Evolutionary conservation across 2,888 invertebrate species (phyloP).

Genomic region (Osmoderma eremita): DNA sequence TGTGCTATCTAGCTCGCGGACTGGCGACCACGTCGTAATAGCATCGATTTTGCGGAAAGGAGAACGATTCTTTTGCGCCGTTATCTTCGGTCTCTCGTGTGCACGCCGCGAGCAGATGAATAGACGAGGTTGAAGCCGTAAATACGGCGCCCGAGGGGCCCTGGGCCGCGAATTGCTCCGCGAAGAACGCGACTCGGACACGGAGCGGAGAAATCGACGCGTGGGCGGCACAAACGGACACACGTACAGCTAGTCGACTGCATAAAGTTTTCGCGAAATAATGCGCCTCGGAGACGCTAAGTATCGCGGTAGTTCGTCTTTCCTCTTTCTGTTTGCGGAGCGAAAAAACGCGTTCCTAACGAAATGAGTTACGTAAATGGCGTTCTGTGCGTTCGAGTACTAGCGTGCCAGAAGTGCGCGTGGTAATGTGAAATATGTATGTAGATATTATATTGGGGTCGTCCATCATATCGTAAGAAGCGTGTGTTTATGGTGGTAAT

Average conservation of each 20-base stretch:
- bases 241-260: constrained; percentile 19
- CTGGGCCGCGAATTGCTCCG: constrained; percentile 18
- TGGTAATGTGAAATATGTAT: constrained; percentile 13
- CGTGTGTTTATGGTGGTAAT: background rate
- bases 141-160: constrained; percentile 20
- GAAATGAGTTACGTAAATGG: constrained; percentile 7
- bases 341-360: background rate
- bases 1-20: too few relatives aligned
- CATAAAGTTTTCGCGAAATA: constrained; percentile 30
- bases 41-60: constrained; percentile 22
- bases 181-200: constrained; percentile 14
- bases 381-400: constrained; percentile 4
- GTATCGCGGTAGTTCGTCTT: constrained; percentile 16
- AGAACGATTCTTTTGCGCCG: constrained; percentile 13
- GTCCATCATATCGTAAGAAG: constrained; percentile 1
- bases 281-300: constrained; percentile 21
- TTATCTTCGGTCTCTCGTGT: constrained; percentile 24
- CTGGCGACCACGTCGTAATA: constrained; percentile 5
- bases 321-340: background rate
- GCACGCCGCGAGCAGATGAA: constrained; percentile 25
- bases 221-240: constrained; percentile 28
- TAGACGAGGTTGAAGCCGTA: constrained; percentile 25
- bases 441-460: background rate
- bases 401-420: background rate
- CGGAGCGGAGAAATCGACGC: constrained; percentile 16